Evolutionary conservation across 2,888 invertebrate genomes (phyloP).

Genomic region (Frankliniella fusca): DNA sequence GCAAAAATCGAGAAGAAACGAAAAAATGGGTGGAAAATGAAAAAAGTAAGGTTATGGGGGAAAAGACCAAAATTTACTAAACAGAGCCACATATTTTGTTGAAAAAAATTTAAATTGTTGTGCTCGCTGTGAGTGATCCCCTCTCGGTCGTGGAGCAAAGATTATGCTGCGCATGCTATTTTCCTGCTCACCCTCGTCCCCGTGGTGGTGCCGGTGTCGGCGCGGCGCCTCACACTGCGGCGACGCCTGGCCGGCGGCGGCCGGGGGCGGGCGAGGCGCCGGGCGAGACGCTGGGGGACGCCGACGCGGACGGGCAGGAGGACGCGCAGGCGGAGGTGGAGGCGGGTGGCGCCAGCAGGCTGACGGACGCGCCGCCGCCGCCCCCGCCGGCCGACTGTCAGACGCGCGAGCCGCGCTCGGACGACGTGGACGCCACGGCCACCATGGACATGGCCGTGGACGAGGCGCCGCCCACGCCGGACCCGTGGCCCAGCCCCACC

Average conservation of each 20-base stretch:
- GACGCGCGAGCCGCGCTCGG: constrained; percentile 8
- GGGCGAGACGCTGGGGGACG: background rate
- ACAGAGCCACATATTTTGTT: too few relatives aligned
- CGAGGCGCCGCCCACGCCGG: background rate
- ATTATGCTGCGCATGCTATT: too few relatives aligned
- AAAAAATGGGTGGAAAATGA: too few relatives aligned
- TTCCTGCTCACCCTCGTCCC: background rate
- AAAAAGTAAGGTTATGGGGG: too few relatives aligned
- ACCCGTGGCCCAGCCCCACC: background rate
- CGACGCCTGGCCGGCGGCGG: background rate
- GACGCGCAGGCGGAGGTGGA: constrained; percentile 14
- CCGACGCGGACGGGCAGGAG: background rate
- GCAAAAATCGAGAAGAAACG: too few relatives aligned
- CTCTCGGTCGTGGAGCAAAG: background rate
- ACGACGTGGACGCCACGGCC: constrained; percentile 12
- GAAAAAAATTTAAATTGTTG: too few relatives aligned
- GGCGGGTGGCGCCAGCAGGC: constrained; percentile 8
- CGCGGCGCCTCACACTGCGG: background rate
- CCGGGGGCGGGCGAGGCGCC: background rate
- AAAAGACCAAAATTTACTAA: too few relatives aligned
- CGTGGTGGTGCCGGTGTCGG: too few relatives aligned
- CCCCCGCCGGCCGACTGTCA: constrained; percentile 22
- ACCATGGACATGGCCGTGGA: constrained; percentile 15
- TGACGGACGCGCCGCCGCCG: constrained; percentile 12
- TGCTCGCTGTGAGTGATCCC: too few relatives aligned